A percentile compares a stretch with the other conserved stretches of the same genome.
phyloP scores from a whole-genome alignment of 2,888 invertebrate species.

The Callyntrura guangdongensis region DNA sequence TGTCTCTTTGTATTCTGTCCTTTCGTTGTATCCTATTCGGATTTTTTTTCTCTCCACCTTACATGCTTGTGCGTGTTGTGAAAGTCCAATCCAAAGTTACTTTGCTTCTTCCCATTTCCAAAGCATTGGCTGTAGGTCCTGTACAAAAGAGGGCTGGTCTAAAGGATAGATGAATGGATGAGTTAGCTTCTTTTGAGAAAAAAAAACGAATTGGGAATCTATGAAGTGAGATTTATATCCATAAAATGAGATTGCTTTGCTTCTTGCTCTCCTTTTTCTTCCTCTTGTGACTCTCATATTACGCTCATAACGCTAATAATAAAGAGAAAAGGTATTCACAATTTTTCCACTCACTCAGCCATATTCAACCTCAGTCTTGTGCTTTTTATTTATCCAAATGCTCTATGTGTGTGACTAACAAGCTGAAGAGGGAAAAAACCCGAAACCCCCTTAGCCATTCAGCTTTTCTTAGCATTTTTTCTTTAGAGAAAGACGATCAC shows the following conservation, averaged over 20 bases:
- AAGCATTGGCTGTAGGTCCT: neutral
- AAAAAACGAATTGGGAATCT: conserved; percentile 64
- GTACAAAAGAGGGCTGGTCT: neutral
- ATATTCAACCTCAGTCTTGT: neutral
- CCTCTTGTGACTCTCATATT: conserved; percentile 55
- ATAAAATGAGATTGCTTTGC: conserved; percentile 72
- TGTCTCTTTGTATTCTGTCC: conserved; percentile 19
- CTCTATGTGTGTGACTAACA: conserved; percentile 49
- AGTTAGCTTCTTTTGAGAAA: conserved; percentile 56
- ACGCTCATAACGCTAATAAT: conserved; percentile 54
- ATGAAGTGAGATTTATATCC: conserved; percentile 69
- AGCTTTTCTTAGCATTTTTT: neutral
- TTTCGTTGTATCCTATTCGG: conserved; percentile 18
- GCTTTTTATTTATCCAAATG: conserved; percentile 48
- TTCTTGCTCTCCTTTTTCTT: conserved; percentile 47
- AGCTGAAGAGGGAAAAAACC: conserved; percentile 12
- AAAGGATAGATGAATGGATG: conserved; percentile 56
- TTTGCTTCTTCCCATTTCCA: neutral
- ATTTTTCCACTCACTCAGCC: conserved; percentile 27
- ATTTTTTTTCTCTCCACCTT: conserved; percentile 29
- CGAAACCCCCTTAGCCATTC: conserved; percentile 4
- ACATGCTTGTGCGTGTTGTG: neutral
- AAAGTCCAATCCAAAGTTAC: neutral
- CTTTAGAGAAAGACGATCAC: neutral
- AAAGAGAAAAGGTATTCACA: conserved; percentile 34